These are phyloP conservation scores for Gobio occitaniae DNA, from an alignment of 2,797 vertebrate genomes.

Conservation along the genomic window DNA sequence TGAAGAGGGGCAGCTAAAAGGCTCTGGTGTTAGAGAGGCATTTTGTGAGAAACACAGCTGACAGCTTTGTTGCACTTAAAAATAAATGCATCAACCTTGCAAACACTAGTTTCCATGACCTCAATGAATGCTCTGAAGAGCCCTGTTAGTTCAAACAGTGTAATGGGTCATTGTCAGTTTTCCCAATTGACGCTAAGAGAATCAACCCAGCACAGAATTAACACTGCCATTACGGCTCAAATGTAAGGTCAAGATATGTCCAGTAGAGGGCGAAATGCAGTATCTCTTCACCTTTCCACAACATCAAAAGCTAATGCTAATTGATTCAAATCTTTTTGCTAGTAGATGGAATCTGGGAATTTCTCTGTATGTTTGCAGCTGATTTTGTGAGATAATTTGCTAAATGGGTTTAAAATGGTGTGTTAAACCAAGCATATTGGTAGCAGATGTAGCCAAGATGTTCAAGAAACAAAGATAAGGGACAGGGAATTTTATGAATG, in stretches of 20 bases:
- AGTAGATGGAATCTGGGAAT: slow-evolving; percentile 15
- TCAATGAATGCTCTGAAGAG: slow-evolving; percentile 18
- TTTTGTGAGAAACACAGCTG: slow-evolving; percentile 27
- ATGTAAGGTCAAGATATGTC: slow-evolving; percentile 60
- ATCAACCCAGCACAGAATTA: background rate
- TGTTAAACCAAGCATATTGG: slow-evolving; percentile 1
- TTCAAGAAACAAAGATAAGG: slow-evolving; percentile 1
- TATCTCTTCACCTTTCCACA: slow-evolving; percentile 13
- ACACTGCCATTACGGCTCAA: background rate
- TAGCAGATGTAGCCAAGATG: slow-evolving; percentile 15
- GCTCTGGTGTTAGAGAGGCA: slow-evolving; percentile 15
- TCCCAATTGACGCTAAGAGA: slow-evolving; percentile 20
- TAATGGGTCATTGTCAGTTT: slow-evolving; percentile 35
- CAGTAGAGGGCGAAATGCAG: slow-evolving; percentile 70
- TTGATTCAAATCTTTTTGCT: slow-evolving; percentile 59
- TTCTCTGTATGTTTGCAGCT: background rate
- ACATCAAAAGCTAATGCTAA: slow-evolving; percentile 15
- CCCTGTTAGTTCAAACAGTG: slow-evolving; percentile 21
- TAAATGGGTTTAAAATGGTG: background rate
- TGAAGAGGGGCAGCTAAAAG: slow-evolving; percentile 32
- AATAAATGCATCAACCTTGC: slow-evolving; percentile 25
- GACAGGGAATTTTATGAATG: background rate
- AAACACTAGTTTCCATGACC: slow-evolving; percentile 36
- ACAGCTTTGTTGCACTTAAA: slow-evolving; percentile 34
- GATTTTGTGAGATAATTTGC: background rate